Evolutionary conservation across 2,113 vertebrate species (phyloP), one percentile per base, ranked within the genome.

Genomic region (Melanerpes aurifrons): DNA sequence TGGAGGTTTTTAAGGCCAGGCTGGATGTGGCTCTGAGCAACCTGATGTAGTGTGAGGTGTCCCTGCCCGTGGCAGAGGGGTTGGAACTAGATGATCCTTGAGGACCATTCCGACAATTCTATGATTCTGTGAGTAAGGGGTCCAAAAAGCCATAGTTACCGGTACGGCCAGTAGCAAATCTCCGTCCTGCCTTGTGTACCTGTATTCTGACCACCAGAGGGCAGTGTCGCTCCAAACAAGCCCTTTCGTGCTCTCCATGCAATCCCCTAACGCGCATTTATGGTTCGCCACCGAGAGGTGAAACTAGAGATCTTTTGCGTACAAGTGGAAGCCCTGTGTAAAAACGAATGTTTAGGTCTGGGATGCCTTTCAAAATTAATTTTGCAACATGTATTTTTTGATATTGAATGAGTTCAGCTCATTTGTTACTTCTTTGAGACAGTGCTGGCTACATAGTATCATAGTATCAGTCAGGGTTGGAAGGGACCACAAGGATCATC

Each of bases 181-280:
- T 14, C 53, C 61, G 21, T 26, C 66, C 19, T 91, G 69, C n/a
- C 13, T 4, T 13, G 4, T 68, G 24, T 63, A 21, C 6, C 0
- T 15, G 19, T 2, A 18, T 66, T 56, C 43, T 87, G 37, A 79
- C 95, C 96, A 86, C 75, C 58, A 96, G 96, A 93, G 90, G 94
- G 95, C 63, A 78, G 75, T 80, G 79, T 89, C 25, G 80, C 82
- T 64, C 84, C 82, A 58, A 92, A 63, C 47, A 71, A 86, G 29
- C 29, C 13, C 32, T 79, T 56, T n/a, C 77, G n/a, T 29, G 15
- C 43, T 82, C 47, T n/a, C 15, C 15, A 6, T 15, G 21, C 4
- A 15, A 0, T 79, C 35, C 14, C 35, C 14, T 43, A 0, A 0
- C 10, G 64, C 37, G 15, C 13, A 31, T 63, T 54, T 43, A 22